These are phyloP conservation scores for Rhingia campestris DNA, from an alignment of 2,888 invertebrate species.

Conservation along the genomic window DNA sequence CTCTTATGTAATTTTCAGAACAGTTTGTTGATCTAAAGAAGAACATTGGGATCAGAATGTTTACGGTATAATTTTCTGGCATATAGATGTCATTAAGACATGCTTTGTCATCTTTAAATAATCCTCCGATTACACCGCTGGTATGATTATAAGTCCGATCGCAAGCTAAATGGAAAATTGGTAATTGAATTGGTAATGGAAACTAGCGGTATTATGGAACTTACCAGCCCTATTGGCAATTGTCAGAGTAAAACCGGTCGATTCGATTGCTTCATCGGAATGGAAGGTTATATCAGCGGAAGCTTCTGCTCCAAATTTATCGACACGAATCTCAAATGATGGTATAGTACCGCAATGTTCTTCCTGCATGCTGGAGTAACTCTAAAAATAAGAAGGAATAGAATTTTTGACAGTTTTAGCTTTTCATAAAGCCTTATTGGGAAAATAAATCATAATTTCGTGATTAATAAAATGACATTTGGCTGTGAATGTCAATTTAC, in stretches of 20 bases:
- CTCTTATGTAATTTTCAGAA: slow-evolving; percentile 71
- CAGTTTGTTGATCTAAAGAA: slow-evolving; percentile 75
- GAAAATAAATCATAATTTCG: too few relatives aligned
- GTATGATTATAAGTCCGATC: slow-evolving; percentile 85
- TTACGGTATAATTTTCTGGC: slow-evolving; percentile 87
- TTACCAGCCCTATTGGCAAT: slow-evolving; percentile 84
- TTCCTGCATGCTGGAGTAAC: neutral
- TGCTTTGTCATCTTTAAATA: slow-evolving; percentile 75
- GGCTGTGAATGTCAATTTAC: too few relatives aligned
- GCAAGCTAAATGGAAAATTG: slow-evolving; percentile 76
- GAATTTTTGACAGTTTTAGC: neutral
- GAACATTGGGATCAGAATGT: slow-evolving; percentile 86
- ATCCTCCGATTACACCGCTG: slow-evolving; percentile 86
- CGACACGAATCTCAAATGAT: slow-evolving; percentile 1
- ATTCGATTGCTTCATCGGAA: slow-evolving; percentile 74
- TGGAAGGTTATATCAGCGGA: slow-evolving; percentile 77
- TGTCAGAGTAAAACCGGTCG: slow-evolving; percentile 76
- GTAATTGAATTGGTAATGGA: neutral
- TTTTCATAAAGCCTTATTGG: neutral
- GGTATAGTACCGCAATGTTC: slow-evolving; percentile 72
- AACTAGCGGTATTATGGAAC: slow-evolving; percentile 33
- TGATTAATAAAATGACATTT: too few relatives aligned
- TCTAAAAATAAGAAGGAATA: neutral
- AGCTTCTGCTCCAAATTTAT: neutral
- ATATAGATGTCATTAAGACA: slow-evolving; percentile 88